Evolutionary conservation across 2,888 invertebrate species (phyloP), one percentile per base, ranked within the genome.

Genomic region (Orchestes rusci): DNA sequence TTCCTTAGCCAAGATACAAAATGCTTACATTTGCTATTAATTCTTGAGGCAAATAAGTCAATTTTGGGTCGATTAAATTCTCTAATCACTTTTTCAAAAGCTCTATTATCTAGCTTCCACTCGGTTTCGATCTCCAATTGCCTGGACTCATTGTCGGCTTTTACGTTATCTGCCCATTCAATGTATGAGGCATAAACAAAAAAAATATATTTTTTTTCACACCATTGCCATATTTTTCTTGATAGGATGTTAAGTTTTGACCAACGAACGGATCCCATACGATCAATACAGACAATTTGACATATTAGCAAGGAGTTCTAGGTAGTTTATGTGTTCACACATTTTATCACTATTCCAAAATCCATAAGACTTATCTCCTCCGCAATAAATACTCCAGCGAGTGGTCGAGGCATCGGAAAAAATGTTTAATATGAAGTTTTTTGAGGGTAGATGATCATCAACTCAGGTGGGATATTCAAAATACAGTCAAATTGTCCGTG

Each of bases 241-340:
- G 20, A 20, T 1, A 43, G 5, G 2, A 5, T 5, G 17, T 47
- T 47, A 18, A 51, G 17, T 2, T 36, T 31, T 3, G 20, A 18
- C 16, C 18, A 45, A 8, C 20, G 30, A 23, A 45, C 27, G 16
- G 35, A 17, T 1, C 50, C 50, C 50, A 50, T 50, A n/a, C 37
- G 16, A 29, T 50, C 47, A 13, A 50, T 44, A n/a, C n/a, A 43
- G 23, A 20, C 32, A 37, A 19, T 30, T 46, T 17, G 7, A 8
- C 2, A 48, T 23, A 10, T 54, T 27, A 4, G 16, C 16, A 16
- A 50, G 10, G 1, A 58, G 31, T 43, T 56, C 58, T 30, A 56
- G 40, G 12, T 46, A 49, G 45, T 56, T 58, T 16, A 56, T 57
- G n/a, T n/a, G n/a, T n/a, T n/a, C n/a, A n/a, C n/a, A n/a, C n/a